Conservation (phyloP, 53 echinoderm and acorn worm genomes). For the Mesocentrotus franciscanus region DNA sequence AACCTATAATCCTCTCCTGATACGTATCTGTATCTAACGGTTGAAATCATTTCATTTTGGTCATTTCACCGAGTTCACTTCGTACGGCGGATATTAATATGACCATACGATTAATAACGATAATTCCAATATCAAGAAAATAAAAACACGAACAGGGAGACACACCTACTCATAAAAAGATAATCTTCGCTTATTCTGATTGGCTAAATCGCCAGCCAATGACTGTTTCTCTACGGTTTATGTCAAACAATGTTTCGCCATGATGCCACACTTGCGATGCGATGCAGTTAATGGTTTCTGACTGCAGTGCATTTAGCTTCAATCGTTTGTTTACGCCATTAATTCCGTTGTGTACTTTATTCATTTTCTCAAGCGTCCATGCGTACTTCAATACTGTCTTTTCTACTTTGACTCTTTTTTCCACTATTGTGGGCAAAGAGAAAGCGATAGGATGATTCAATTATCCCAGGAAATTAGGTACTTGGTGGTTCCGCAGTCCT, state of each 20-base stretch:
- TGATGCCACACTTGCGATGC: neutral
- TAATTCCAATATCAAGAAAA: neutral
- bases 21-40: no score
- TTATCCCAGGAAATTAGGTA: conserved; percentile 26
- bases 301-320: neutral
- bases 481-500: conserved; percentile 23
- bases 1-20: no score
- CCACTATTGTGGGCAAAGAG: neutral
- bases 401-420: neutral
- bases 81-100: neutral
- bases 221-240: neutral
- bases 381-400: neutral
- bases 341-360: neutral
- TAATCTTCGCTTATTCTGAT: neutral
- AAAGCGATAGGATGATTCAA: conserved; percentile 23
- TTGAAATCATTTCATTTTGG: neutral
- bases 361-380: conserved; percentile 25
- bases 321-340: neutral
- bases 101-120: neutral
- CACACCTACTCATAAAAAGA: neutral
- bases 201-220: neutral
- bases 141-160: neutral
- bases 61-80: neutral
- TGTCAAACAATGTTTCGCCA: neutral
- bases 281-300: neutral